Conservation (phyloP, 2,113 vertebrate genomes). For the Arenaria interpres region DNA sequence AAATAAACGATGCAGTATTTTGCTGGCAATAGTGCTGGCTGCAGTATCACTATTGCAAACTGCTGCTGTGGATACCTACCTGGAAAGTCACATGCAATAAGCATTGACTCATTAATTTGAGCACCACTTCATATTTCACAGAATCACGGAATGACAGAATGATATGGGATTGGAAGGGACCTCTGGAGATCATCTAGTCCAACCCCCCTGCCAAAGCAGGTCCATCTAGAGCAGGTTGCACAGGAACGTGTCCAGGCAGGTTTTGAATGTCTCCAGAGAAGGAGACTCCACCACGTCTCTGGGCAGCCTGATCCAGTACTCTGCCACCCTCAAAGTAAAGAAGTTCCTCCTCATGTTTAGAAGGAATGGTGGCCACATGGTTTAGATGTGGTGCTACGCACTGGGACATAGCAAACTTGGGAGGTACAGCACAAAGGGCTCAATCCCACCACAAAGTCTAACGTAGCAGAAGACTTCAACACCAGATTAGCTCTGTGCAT, state of each 20-base stretch:
- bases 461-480: not conserved
- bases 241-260: too few relatives aligned
- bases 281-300: too few relatives aligned
- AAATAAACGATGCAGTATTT: not conserved
- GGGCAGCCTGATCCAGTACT: too few relatives aligned
- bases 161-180: too few relatives aligned
- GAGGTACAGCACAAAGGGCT: not conserved
- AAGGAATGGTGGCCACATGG: too few relatives aligned
- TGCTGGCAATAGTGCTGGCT: not conserved
- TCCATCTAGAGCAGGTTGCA: too few relatives aligned
- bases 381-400: not conserved
- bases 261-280: too few relatives aligned
- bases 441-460: not conserved
- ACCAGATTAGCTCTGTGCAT: not conserved
- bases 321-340: too few relatives aligned
- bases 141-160: too few relatives aligned
- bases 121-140: not conserved
- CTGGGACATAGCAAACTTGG: not conserved
- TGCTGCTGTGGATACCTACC: not conserved
- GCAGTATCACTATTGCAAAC: not conserved
- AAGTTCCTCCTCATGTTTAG: too few relatives aligned
- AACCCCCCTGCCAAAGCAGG: too few relatives aligned
- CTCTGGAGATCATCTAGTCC: too few relatives aligned
- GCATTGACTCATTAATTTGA: not conserved
- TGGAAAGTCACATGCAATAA: not conserved